phyloP scores from a whole-genome alignment of 2,797 vertebrate species.

The Borostomias antarcticus region DNA sequence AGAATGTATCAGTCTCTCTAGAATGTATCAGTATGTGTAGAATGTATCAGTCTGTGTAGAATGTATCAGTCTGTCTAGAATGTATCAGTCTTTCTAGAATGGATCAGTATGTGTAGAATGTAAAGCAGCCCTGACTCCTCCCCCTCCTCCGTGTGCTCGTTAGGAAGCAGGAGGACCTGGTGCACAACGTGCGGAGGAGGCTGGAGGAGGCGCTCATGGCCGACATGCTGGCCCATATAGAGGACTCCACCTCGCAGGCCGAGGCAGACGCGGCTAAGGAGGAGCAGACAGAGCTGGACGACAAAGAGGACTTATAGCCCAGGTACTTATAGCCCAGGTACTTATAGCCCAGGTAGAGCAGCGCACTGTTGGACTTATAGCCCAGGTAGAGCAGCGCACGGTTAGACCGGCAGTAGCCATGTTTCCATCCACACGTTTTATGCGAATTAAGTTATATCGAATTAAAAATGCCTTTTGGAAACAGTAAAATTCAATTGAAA shows the following conservation, averaged over 20 bases:
- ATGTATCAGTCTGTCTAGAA: too few relatives aligned
- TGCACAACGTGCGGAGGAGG: constrained; percentile 91
- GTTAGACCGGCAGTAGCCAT: too few relatives aligned
- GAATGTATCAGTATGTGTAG: too few relatives aligned
- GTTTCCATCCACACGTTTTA: too few relatives aligned
- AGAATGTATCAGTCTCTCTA: too few relatives aligned
- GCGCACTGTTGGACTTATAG: too few relatives aligned
- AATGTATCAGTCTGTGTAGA: too few relatives aligned
- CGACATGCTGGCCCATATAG: constrained; percentile 91
- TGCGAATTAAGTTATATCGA: too few relatives aligned
- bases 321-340: constrained; percentile 58
- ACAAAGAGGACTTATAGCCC: constrained; percentile 81
- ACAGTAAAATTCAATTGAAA: too few relatives aligned
- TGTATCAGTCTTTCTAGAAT: too few relatives aligned
- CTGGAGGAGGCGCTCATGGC: constrained; percentile 95
- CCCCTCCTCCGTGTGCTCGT: constrained; percentile 17
- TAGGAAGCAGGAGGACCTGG: constrained; percentile 96
- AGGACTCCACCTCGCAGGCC: constrained; percentile 80
- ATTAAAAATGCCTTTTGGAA: too few relatives aligned
- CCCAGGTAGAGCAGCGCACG: too few relatives aligned
- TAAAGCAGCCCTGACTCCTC: neutral
- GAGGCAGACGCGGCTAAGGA: constrained; percentile 69
- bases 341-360: neutral
- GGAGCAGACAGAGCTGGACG: constrained; percentile 68
- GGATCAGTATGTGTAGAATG: neutral